These are phyloP conservation scores for Synchiropus splendidus DNA, from an alignment of 2,113 vertebrate genomes.

Conservation along the genomic window DNA sequence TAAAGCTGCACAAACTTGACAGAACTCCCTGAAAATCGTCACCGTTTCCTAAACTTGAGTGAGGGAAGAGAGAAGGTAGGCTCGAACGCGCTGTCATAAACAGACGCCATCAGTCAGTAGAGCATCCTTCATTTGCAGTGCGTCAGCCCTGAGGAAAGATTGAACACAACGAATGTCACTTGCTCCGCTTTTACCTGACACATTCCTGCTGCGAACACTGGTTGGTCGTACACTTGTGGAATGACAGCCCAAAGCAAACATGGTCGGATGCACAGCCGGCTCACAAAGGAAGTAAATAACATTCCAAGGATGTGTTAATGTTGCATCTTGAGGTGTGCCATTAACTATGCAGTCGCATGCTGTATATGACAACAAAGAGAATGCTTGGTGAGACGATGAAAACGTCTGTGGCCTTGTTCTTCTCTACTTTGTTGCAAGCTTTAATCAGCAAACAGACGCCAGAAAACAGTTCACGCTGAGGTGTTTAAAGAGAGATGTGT, in stretches of 20 bases:
- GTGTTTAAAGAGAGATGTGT: no score
- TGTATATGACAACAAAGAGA: conserved; percentile 8
- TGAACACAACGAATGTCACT: conserved; percentile 52
- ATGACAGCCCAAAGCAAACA: conserved; percentile 9
- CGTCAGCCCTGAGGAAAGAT: conserved; percentile 45
- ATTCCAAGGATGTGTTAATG: conserved; percentile 14
- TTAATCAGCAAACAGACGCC: no score
- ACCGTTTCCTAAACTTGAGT: no score
- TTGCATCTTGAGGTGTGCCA: conserved; percentile 20
- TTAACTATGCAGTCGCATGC: conserved; percentile 10
- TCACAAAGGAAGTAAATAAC: conserved; percentile 22
- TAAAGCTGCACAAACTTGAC: no score
- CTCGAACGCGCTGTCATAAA: conserved; percentile 45
- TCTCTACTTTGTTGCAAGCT: no score
- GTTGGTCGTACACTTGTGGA: conserved; percentile 23
- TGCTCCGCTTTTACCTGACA: conserved; percentile 35
- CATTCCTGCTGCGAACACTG: conserved; percentile 39
- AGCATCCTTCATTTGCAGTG: conserved; percentile 49
- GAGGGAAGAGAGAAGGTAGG: no score
- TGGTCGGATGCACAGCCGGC: conserved; percentile 8
- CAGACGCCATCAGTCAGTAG: conserved; percentile 56
- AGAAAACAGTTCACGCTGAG: no score
- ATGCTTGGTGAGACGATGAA: background rate
- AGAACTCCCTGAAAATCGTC: no score
- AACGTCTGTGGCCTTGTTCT: no score